These are phyloP conservation scores for Meloidogyne floridensis DNA, from an alignment of 1,140 invertebrate genomes.

Conservation along the genomic window DNA sequence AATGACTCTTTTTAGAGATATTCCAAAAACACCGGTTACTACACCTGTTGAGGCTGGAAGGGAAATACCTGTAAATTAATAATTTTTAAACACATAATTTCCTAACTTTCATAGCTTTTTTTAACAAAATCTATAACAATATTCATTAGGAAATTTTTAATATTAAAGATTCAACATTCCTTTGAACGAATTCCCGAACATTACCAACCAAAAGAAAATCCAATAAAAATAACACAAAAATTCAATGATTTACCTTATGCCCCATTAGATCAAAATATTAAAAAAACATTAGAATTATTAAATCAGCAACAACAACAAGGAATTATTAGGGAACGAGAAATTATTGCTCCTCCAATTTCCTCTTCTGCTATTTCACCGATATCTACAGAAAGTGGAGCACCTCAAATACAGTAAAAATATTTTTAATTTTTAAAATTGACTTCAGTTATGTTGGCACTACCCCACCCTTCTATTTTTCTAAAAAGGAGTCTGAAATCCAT, in stretches of 20 bases:
- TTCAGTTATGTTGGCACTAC: background rate
- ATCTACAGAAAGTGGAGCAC: conserved; percentile 12
- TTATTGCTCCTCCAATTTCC: background rate
- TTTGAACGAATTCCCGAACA: background rate
- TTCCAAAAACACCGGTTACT: conserved; percentile 5
- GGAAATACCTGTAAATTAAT: background rate
- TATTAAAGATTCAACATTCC: background rate
- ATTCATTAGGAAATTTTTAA: background rate
- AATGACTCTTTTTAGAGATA: conserved; percentile 37
- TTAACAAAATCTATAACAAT: too few relatives aligned
- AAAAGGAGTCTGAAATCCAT: too few relatives aligned
- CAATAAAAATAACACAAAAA: conserved; percentile 15
- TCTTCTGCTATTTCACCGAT: background rate
- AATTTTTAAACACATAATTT: too few relatives aligned
- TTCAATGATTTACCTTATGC: conserved; percentile 22
- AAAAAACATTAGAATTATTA: conserved; percentile 24
- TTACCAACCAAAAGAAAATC: background rate
- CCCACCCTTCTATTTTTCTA: too few relatives aligned
- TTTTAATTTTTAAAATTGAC: background rate
- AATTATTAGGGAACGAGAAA: background rate
- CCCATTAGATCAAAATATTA: conserved; percentile 24
- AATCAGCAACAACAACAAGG: background rate
- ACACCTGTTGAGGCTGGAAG: background rate
- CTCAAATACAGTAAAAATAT: background rate
- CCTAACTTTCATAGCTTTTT: too few relatives aligned